phyloP scores from a whole-genome alignment of 1,140 invertebrate species.

The Pachypeltis micranthus region DNA sequence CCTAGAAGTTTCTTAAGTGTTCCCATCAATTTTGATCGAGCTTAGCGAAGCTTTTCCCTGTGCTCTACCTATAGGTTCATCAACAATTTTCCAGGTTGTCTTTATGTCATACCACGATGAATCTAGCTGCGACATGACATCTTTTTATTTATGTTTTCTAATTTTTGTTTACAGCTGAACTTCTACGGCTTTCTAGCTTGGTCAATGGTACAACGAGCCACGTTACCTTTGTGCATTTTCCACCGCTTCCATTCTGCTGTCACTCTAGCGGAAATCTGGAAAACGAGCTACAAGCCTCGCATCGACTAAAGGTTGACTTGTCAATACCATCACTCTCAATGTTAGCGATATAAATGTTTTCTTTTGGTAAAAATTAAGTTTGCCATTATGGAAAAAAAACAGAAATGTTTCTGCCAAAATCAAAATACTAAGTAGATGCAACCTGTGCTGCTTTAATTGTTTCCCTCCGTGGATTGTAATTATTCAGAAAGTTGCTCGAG shows the following conservation, averaged over 20 bases:
- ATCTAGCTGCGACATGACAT: no score
- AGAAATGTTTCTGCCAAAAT: neutral
- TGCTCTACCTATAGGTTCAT: no score
- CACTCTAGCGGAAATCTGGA: conserved; percentile 95
- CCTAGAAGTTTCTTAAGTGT: no score
- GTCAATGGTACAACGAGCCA: conserved; percentile 86
- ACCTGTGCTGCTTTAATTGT: neutral
- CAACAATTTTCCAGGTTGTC: no score
- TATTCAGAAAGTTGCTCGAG: neutral
- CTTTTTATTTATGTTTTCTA: no score
- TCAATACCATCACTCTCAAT: neutral
- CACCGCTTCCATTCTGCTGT: conserved; percentile 94
- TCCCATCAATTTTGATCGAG: no score
- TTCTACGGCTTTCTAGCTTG: conserved; percentile 91
- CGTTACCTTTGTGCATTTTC: conserved; percentile 91
- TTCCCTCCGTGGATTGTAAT: neutral
- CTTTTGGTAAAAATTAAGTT: neutral
- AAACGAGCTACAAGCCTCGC: conserved; percentile 88
- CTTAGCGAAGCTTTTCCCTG: no score
- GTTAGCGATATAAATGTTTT: neutral
- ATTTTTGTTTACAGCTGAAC: conserved; percentile 52
- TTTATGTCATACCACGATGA: no score
- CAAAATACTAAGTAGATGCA: neutral
- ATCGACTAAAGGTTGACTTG: conserved; percentile 58
- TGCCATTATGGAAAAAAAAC: neutral